These are phyloP conservation scores for Perizoma affinitatum DNA, from an alignment of 2,888 invertebrate genomes.

Conservation along the genomic window DNA sequence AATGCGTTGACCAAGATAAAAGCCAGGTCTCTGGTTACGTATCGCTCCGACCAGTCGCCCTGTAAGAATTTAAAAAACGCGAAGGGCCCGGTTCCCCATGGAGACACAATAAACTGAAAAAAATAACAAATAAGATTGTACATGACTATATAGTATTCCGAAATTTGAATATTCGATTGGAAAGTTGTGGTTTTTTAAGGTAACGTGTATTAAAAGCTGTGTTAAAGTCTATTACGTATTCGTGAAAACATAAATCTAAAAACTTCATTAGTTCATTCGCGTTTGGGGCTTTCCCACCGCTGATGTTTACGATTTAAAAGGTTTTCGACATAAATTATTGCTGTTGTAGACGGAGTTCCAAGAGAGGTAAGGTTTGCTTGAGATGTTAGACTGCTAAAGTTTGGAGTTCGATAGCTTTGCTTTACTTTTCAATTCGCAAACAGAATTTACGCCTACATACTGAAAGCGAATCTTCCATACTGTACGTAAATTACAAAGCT, in stretches of 20 bases:
- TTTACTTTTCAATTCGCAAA: conserved; percentile 14
- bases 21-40: too few species aligned
- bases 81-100: too few species aligned
- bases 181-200: background rate
- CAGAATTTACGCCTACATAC: too few species aligned
- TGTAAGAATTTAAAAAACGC: too few species aligned
- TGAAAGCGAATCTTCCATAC: too few species aligned
- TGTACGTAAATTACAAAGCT: too few species aligned
- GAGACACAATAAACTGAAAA: too few species aligned
- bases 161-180: conserved; percentile 4
- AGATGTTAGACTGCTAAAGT: conserved; percentile 49
- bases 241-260: conserved; percentile 32
- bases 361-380: conserved; percentile 43
- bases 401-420: conserved; percentile 22
- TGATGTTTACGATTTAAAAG: conserved; percentile 80
- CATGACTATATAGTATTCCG: background rate
- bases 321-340: conserved; percentile 78
- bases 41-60: too few species aligned
- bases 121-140: too few species aligned
- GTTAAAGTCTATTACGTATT: conserved; percentile 15
- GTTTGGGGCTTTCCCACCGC: conserved; percentile 64
- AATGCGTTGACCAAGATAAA: too few species aligned
- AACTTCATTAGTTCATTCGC: conserved; percentile 68
- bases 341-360: conserved; percentile 62
- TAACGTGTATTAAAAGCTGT: too few species aligned